A percentile compares a stretch with the other conserved stretches of the same genome.
Evolutionary conservation across 2,113 vertebrate genomes (phyloP).

Genomic region (Glaucidium brasilianum): DNA sequence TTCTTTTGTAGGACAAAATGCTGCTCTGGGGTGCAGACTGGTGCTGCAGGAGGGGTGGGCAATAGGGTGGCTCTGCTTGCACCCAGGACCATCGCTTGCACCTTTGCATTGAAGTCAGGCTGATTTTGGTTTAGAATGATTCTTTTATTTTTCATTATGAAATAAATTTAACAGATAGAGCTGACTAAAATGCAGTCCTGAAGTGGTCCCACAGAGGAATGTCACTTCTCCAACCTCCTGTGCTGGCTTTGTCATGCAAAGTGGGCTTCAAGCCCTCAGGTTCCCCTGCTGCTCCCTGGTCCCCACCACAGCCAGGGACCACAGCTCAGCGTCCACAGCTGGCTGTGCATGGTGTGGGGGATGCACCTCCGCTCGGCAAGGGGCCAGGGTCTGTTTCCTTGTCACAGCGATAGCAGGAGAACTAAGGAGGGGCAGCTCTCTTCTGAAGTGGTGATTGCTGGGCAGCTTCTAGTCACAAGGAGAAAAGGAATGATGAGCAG

Average conservation of each 20-base stretch:
- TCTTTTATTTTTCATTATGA: not conserved
- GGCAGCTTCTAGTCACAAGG: not conserved
- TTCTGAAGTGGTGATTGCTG: not conserved
- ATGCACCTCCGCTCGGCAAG: not conserved
- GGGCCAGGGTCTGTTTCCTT: not conserved
- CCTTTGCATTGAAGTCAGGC: not conserved
- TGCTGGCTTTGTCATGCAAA: not conserved
- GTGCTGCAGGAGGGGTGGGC: not conserved
- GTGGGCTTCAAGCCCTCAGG: not conserved
- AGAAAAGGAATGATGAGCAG: not conserved
- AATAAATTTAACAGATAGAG: not conserved
- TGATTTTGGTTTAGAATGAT: not conserved
- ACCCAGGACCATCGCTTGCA: not conserved
- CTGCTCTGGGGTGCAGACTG: not conserved
- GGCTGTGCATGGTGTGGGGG: accelerated
- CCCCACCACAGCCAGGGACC: not conserved
- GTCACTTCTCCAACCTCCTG: not conserved
- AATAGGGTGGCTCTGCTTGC: not conserved
- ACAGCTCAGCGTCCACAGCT: not conserved
- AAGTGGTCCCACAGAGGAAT: not conserved
- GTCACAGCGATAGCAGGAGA: not conserved
- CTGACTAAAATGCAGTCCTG: not conserved
- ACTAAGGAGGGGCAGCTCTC: not conserved
- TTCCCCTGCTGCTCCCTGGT: not conserved
- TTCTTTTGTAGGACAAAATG: not conserved